Evolutionary conservation across 2,888 invertebrate species (phyloP), one percentile per base, ranked within the genome.

Genomic region (Furcula furcula): DNA sequence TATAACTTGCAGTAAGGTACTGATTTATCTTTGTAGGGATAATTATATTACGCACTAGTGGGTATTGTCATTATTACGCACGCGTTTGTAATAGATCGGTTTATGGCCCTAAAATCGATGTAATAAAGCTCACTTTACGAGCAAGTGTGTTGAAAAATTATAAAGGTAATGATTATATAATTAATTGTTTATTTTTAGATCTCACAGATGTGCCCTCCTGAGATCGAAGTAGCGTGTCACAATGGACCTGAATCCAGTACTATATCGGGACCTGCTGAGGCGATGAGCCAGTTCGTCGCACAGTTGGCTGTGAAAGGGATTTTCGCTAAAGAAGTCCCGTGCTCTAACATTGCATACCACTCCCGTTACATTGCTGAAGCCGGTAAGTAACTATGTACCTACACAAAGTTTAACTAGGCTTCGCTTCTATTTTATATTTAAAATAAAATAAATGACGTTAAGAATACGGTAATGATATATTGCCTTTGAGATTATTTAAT

Each of bases 261-360:
- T 0, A 91, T 96, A 34, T 95, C 95, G 2, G 96, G 95, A 0
- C 94, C 94, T 0, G 88, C 89, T 1, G 91, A 91, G 14, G 84
- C 84, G 6, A 91, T 94, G 80, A 79, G 83, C 32, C 75, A 78
- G 12, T 93, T 93, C 49, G 91, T 94, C 0, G 85, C 60, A 0
- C 31, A 63, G 10, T 42, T 87, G 91, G 70, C 72, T 4, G 61
- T 61, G 5, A 61, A 72, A 19, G 60, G 66, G 1, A 67, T 84
- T n/a, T 86, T 86, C 25, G 84, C 83, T 0, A 84, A 75, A 26
- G 84, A 84, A 53, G 85, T 85, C 1, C 79, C 80, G 1, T 94
- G 95, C 45, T 92, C 95, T 9, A 95, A 96, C 56, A 95, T 97
- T 42, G 95, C 97, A 0, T 98, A 97, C 66, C 97, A 98, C 68